phyloP scores from a whole-genome alignment of 2,113 vertebrate species.

The Saimiri boliviensis region DNA sequence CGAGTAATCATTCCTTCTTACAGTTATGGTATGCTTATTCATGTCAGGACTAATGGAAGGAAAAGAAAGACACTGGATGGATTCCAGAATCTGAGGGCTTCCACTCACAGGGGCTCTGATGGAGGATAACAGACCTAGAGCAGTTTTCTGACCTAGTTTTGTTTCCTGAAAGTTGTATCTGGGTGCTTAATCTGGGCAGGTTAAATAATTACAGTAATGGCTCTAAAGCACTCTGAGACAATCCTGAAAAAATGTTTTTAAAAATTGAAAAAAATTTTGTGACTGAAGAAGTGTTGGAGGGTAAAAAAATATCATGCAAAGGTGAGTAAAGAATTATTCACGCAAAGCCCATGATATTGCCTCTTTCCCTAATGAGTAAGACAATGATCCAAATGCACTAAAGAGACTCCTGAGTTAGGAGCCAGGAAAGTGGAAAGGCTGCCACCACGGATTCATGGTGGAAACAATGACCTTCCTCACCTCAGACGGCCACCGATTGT shows the following conservation, averaged over 20 bases:
- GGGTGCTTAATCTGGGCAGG: background rate
- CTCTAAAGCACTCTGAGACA: background rate
- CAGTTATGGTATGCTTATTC: background rate
- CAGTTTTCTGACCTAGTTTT: background rate
- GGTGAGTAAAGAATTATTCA: slow-evolving; percentile 39
- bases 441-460: background rate
- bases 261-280: background rate
- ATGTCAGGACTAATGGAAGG: background rate
- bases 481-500: accelerated
- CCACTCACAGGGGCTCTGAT: accelerated
- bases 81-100: background rate
- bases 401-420: slow-evolving; percentile 33
- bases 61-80: background rate
- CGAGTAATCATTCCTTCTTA: background rate
- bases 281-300: background rate
- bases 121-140: background rate
- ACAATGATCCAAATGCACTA: background rate
- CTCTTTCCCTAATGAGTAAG: slow-evolving; percentile 38
- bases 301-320: slow-evolving; percentile 47
- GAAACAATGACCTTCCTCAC: background rate
- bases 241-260: background rate
- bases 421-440: background rate
- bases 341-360: background rate
- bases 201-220: background rate
- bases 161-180: background rate